phyloP scores from a whole-genome alignment of 2,113 vertebrate genomes.

The Bothrops jararaca region DNA sequence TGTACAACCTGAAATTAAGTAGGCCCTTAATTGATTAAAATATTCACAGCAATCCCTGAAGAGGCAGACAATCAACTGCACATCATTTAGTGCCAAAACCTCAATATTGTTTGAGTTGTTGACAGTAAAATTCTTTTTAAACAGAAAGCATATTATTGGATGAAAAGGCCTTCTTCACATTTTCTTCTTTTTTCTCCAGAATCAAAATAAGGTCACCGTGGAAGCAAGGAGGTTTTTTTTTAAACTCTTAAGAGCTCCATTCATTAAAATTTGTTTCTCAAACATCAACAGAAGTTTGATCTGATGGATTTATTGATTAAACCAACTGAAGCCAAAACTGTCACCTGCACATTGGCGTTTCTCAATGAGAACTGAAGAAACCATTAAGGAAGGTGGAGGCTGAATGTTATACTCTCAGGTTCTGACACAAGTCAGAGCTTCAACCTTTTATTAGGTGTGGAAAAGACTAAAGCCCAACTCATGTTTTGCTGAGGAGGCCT shows the following conservation, averaged over 20 bases:
- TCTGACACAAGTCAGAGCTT: background rate
- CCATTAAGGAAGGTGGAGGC: background rate
- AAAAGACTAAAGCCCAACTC: background rate
- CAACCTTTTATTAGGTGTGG: background rate
- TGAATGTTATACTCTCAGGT: background rate
- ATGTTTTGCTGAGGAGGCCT: accelerated
- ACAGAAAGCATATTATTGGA: background rate
- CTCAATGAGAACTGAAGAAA: background rate
- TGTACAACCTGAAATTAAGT: background rate
- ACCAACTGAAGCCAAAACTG: background rate
- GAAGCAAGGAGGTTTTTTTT: background rate
- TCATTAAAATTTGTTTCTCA: background rate
- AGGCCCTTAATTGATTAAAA: background rate
- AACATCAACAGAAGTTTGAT: background rate
- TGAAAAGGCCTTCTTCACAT: too few species aligned
- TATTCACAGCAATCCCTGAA: background rate
- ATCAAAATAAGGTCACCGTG: background rate
- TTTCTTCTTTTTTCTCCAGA: background rate
- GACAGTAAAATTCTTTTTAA: background rate
- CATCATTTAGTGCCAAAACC: background rate
- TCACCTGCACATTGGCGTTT: background rate
- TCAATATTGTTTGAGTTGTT: background rate
- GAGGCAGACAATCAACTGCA: background rate
- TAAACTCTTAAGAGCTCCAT: background rate
- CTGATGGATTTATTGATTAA: background rate